Base-by-base conservation (phyloP, 2,888 invertebrate species). In the Melieria picta region DNA sequence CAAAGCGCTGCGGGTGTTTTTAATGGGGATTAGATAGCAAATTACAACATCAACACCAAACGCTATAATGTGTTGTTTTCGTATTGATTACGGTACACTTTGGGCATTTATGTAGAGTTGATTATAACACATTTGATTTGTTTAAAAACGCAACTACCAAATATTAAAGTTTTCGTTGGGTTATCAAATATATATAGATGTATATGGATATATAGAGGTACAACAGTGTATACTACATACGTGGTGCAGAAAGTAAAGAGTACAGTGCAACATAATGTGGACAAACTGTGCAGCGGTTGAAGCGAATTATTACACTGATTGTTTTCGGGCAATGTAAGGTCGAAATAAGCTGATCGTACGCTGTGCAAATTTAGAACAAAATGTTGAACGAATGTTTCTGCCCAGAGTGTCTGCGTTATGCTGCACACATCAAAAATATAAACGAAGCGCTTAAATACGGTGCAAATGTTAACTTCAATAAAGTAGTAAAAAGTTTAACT, bases 391-490 rank as follows among this genome's bases (percentile, higher is more conserved):
- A 30, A 30, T 2, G 30, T 30, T 30, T 3, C 30, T 30, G 30
- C 30, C 13, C 64, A 65, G 55, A 55, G 52, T 65, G 64, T 55
- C 55, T 65, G 64, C 52, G 45, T 65, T 65, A 65, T 65, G 64
- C 64, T 65, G 64, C 52, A 65, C 5, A 65, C 13, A 52, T 43
- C 50, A 60, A 11, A 60, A 67, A 57, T 67, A 55, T 50, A 67
- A 67, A 61, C 67, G 60, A 67, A 67, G 50, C 52, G 45, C 52
- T 60, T 60, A 30, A 16, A 67, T 42, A 66, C 45, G 63, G 63
- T 69, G 63, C 66, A 71, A 42, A 74, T 73, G 66, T 72, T 68
- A 69, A 65, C 72, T 68, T 65, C 61, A 73, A 68, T 68, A 62
- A 73, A 66, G 68, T 45, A 63, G 60, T 64, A n/a, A n/a, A 13